Evolutionary conservation across 2,888 invertebrate genomes (phyloP), one percentile per base, ranked within the genome.

Genomic region (Cremastobaeus sp.): DNA sequence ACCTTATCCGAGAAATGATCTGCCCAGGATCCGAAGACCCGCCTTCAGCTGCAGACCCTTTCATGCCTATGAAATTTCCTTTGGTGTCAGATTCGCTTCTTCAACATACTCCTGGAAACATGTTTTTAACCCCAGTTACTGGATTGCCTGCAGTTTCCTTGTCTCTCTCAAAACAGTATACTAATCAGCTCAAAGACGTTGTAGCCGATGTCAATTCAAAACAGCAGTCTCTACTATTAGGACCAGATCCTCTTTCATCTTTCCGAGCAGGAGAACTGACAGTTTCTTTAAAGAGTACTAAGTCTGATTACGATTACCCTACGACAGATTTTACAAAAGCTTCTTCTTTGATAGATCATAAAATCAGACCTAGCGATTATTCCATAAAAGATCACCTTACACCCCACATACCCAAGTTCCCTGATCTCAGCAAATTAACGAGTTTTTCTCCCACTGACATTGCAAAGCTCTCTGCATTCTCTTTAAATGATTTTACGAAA

Each of bases 51-150:
- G n/a, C n/a, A n/a, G 89, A 92, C 8, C 90, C 90, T 17, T 92
- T 92, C 79, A 91, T 93, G 54, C 91, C 93, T 0, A 92, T 93
- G 55, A 88, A 93, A 52, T 92, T 93, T 81, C 93, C 90, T 39
- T 89, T 92, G 54, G 88, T 92, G 28, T 93, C 94, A 0, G 95
- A 95, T 86, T 93, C 94, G 0, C 90, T 95, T 89, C 92, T 93
- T 0, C 93, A 94, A 82, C 91, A 93, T 8, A 88, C 94, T 76
- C 92, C 94, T 0, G 93, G 93, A 80, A 95, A 94, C 83, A 93
- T 95, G 90, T 95, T 94, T 77, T 89, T 95, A 79, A 91, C 93
- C 4, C 93, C 93, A 0, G 82, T 87, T 1, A 86, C 83, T 41
- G 84, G 82, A 34, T 69, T 72, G 17, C 76, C 83, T 2, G 84